Evolutionary conservation across 2,888 invertebrate species (phyloP).

Genomic region (Eristalinus aeneus): DNA sequence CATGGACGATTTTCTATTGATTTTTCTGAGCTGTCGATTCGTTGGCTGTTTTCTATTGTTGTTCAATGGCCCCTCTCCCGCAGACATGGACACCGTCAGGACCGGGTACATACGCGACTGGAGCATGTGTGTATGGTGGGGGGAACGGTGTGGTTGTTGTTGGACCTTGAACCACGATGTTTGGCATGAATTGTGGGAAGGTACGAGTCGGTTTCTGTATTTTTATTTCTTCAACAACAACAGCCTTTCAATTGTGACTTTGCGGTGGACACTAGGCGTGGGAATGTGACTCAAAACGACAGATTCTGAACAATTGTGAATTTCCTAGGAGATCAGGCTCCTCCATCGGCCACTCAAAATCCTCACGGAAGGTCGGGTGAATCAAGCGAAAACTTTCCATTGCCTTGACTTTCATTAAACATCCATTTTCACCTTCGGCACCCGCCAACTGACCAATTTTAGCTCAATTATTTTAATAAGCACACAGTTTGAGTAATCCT

Average conservation of each 20-base stretch:
- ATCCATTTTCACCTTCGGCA: neutral
- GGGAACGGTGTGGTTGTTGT: neutral
- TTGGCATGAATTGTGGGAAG: neutral
- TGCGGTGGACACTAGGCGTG: neutral
- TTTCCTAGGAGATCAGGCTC: no score
- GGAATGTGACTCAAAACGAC: neutral
- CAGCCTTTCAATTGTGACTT: neutral
- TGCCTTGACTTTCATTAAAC: neutral
- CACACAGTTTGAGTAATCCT: neutral
- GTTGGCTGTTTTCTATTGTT: slow-evolving; percentile 1
- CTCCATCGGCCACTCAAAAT: no score
- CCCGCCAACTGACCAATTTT: neutral
- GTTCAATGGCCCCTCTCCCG: slow-evolving; percentile 35
- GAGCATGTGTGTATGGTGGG: neutral
- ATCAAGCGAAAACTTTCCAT: neutral
- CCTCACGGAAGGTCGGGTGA: no score
- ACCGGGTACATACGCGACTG: neutral
- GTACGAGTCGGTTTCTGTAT: neutral
- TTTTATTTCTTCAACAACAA: neutral
- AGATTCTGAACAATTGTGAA: no score
- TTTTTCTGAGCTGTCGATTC: slow-evolving; percentile 55
- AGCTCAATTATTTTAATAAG: neutral
- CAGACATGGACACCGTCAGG: neutral
- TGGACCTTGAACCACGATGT: neutral
- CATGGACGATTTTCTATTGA: slow-evolving; percentile 52